A percentile compares a stretch with the other conserved stretches of the same genome.
Evolutionary conservation across 2,797 vertebrate species (phyloP).

Genomic region (Potorous gilbertii): DNA sequence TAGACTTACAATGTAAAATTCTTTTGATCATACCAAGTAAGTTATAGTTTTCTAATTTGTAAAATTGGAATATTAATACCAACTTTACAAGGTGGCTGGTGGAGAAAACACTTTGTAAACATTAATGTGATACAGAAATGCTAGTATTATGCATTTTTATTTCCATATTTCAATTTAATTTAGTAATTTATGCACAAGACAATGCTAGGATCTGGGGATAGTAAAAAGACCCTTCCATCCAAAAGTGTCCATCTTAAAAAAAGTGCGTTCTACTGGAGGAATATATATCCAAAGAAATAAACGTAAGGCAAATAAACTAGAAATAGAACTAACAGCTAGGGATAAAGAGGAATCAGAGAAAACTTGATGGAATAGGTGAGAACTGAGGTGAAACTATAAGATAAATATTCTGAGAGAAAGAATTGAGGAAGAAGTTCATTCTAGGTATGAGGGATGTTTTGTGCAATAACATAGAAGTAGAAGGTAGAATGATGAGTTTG

Average conservation of each 20-base stretch:
- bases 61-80: too few species aligned
- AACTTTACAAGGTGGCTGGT: not conserved
- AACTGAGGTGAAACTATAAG: not conserved
- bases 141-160: not conserved
- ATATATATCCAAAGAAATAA: not conserved
- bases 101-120: not conserved
- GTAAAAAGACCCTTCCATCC: not conserved
- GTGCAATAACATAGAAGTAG: not conserved
- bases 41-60: too few species aligned
- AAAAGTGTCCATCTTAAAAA: not conserved
- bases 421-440: not conserved
- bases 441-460: not conserved
- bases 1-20: too few species aligned
- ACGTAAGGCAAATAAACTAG: not conserved
- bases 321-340: not conserved
- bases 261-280: not conserved
- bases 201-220: not conserved
- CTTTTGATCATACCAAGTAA: too few species aligned
- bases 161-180: not conserved
- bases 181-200: not conserved
- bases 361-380: not conserved
- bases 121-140: not conserved
- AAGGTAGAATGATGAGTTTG: not conserved
- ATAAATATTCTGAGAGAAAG: not conserved
- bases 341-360: not conserved